Evolutionary conservation across 2,113 vertebrate species (phyloP).

Genomic region (Piprites chloris): DNA sequence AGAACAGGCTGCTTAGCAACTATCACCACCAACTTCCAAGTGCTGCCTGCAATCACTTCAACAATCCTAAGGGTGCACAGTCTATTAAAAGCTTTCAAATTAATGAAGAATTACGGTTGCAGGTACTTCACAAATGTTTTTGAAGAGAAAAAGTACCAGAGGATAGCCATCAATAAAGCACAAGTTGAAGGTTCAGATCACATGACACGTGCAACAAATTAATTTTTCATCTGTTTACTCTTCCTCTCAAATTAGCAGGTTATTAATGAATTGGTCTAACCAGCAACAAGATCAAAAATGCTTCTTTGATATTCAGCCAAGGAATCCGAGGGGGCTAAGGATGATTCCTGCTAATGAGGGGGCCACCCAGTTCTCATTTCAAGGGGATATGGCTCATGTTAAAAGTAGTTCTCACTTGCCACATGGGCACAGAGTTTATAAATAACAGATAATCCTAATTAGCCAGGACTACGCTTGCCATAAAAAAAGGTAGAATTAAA

Average conservation of each 20-base stretch:
- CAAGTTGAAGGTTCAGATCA: neutral
- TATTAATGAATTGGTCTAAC: neutral
- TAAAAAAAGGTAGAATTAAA: neutral
- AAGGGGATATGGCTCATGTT: neutral
- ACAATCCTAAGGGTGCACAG: neutral
- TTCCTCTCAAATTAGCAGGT: neutral
- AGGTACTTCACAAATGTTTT: neutral
- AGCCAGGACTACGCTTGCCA: neutral
- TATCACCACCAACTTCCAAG: neutral
- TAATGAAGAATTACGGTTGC: neutral
- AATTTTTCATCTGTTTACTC: neutral
- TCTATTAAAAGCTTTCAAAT: neutral
- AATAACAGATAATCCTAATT: neutral
- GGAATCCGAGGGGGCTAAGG: neutral
- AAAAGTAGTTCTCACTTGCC: neutral
- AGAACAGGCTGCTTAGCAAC: neutral
- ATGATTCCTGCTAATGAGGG: rapidly evolving
- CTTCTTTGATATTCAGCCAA: neutral
- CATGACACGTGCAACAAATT: rapidly evolving
- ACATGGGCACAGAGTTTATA: neutral
- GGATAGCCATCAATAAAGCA: neutral
- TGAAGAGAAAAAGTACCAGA: neutral
- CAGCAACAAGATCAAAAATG: neutral
- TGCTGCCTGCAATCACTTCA: neutral
- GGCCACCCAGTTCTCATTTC: neutral